phyloP scores from a whole-genome alignment of 2,797 vertebrate genomes.

The Triplophysa yarkandensis region DNA sequence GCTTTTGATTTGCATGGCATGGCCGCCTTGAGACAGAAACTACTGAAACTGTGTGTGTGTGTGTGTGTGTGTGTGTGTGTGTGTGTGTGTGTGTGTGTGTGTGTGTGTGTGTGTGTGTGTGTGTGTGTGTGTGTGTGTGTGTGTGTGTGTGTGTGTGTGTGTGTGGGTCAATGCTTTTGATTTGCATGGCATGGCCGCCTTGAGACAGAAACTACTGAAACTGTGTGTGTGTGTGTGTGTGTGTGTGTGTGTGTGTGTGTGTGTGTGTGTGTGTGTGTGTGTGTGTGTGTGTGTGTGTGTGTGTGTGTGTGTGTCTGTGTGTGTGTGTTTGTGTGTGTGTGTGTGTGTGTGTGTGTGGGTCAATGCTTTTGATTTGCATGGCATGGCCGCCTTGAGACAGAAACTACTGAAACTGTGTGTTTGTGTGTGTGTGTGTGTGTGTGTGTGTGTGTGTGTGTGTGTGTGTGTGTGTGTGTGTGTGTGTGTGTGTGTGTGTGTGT shows the following conservation, averaged over 20 bases:
- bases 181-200: conserved; percentile 30
- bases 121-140: conserved; percentile 14
- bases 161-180: conserved; percentile 30
- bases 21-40: conserved; percentile 24
- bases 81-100: conserved; percentile 32
- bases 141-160: conserved; percentile 27
- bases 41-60: conserved; percentile 4
- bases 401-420: conserved; percentile 5
- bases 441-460: conserved; percentile 37
- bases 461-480: no score
- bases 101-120: no score
- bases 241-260: conserved; percentile 20
- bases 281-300: conserved; percentile 21
- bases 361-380: conserved; percentile 30
- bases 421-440: background rate
- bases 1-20: conserved; percentile 36
- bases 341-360: conserved; percentile 35
- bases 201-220: conserved; percentile 18
- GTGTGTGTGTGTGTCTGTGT: conserved; percentile 29
- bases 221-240: background rate
- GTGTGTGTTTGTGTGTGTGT: conserved; percentile 18
- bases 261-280: conserved; percentile 26
- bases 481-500: conserved; percentile 20
- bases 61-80: background rate
- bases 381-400: conserved; percentile 28